Base-by-base conservation (phyloP, 2,888 invertebrate genomes). In the Netelia fuscicornis region DNA sequence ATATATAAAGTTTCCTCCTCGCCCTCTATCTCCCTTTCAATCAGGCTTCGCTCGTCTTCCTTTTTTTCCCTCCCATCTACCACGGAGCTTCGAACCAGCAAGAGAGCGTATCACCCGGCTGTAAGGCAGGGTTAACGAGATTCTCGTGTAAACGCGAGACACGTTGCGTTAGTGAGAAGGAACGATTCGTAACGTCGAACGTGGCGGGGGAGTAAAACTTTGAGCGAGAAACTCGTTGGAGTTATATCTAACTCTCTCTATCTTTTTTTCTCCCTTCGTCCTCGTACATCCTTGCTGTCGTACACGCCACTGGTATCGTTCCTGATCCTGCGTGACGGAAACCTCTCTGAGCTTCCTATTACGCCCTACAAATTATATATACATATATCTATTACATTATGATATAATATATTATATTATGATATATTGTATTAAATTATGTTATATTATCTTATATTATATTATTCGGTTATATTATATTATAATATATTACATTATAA, bases 71-170 rank as follows among this genome's bases (percentile, higher is more conserved):
- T 5, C 30, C 30, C 5, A 30, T 30, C 30, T 30, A 30, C 30
- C 30, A 30, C 60, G 13, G 25, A 74, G 74, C 72, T 74, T 44
- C 74, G 42, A 60, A 20, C 58, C 58, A 67, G 64, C 25, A 13
- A 54, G 5, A 30, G 25, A 17, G 17, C 54, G 68, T 83, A 72
- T 78, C 67, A 74, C 30, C 54, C 44, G 62, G 44, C 60, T 79
- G 79, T 78, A 5, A 82, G 84, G 82, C 77, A 87, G 82, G 87
- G 87, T 87, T 87, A 87, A 87, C 87, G 84, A 84, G 84, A 81
- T 85, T 87, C 82, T 72, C 81, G 78, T 83, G 84, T 87, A 82
- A 84, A 82, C 78, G 81, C 67, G 81, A 60, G 44, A 56, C 17
- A 58, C 64, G 79, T 62, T 48, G 11, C n/a, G 77, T 54, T 25